A percentile compares a stretch with the other conserved stretches of the same genome.
These are phyloP conservation scores for Melipona bicolor DNA, from an alignment of 2,888 invertebrate genomes.

Conservation along the genomic window DNA sequence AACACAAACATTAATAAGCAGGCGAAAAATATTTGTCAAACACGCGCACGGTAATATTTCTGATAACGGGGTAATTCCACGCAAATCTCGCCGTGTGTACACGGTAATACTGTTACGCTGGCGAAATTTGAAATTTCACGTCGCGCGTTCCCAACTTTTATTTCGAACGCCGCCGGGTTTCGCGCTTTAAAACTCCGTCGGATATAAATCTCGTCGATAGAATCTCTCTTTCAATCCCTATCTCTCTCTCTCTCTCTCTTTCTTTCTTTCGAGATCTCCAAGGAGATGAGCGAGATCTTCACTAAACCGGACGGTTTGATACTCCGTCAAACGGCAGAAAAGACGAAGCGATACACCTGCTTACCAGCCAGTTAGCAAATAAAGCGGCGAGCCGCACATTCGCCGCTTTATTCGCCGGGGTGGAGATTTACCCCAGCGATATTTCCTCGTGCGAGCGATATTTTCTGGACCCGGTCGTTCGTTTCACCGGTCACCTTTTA, in stretches of 20 bases:
- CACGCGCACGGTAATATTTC: not conserved
- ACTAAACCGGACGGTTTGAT: too few species aligned
- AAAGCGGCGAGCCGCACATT: not conserved
- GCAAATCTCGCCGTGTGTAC: not conserved
- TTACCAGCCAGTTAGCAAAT: conserved; percentile 1
- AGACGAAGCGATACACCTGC: not conserved
- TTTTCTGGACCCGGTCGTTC: conserved; percentile 2
- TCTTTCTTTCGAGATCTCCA: not conserved
- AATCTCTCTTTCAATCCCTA: too few species aligned
- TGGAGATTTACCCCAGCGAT: conserved; percentile 19
- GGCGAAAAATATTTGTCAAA: conserved; percentile 1
- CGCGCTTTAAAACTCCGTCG: too few species aligned
- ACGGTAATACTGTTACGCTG: too few species aligned
- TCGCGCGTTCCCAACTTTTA: too few species aligned
- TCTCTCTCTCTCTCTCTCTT: not conserved
- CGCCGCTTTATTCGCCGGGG: not conserved
- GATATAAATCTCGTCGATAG: too few species aligned
- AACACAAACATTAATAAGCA: conserved; percentile 12
- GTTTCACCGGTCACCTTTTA: conserved; percentile 20
- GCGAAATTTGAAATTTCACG: too few species aligned
- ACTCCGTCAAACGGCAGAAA: not conserved
- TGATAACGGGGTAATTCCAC: not conserved
- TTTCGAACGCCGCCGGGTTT: too few species aligned
- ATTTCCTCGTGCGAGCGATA: conserved; percentile 22
- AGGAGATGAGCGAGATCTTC: not conserved